These are phyloP conservation scores for Ganaspis brasiliensis DNA, from an alignment of 2,888 invertebrate genomes.

Conservation along the genomic window DNA sequence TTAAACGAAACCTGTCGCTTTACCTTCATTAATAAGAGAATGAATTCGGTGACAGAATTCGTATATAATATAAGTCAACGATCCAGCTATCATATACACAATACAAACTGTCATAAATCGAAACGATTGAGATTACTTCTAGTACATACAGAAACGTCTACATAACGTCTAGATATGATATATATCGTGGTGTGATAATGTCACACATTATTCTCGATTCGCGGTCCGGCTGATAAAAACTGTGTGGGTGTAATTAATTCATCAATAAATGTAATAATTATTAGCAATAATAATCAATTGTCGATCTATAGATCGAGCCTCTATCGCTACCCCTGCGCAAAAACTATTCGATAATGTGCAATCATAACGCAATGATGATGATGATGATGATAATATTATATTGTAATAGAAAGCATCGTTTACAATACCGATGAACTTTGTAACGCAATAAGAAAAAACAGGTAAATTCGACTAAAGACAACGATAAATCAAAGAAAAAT, in stretches of 20 bases:
- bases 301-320: slow-evolving; percentile 1
- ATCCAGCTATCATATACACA: slow-evolving; percentile 26
- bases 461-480: slow-evolving; percentile 65
- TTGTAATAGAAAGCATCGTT: slow-evolving; percentile 26
- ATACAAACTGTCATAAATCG: slow-evolving; percentile 32
- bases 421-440: slow-evolving; percentile 53
- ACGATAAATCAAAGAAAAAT: slow-evolving; percentile 60
- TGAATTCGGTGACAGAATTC: slow-evolving; percentile 9
- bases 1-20: slow-evolving; percentile 39
- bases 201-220: slow-evolving; percentile 14
- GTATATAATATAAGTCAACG: slow-evolving; percentile 24
- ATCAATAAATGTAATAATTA: background rate
- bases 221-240: slow-evolving; percentile 30
- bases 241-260: background rate
- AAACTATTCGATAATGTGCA: slow-evolving; percentile 54
- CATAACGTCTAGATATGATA: slow-evolving; percentile 37
- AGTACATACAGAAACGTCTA: slow-evolving; percentile 36
- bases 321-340: slow-evolving; percentile 48
- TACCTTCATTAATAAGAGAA: slow-evolving; percentile 13
- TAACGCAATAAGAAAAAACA: slow-evolving; percentile 64
- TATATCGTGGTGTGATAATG: slow-evolving; percentile 25
- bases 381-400: background rate
- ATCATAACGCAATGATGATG: slow-evolving; percentile 23
- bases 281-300: slow-evolving; percentile 4
- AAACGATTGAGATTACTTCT: slow-evolving; percentile 28